A percentile compares a stretch with the other conserved stretches of the same genome.
These are phyloP conservation scores for Colius striatus DNA, from an alignment of 2,113 vertebrate species.

Conservation along the genomic window DNA sequence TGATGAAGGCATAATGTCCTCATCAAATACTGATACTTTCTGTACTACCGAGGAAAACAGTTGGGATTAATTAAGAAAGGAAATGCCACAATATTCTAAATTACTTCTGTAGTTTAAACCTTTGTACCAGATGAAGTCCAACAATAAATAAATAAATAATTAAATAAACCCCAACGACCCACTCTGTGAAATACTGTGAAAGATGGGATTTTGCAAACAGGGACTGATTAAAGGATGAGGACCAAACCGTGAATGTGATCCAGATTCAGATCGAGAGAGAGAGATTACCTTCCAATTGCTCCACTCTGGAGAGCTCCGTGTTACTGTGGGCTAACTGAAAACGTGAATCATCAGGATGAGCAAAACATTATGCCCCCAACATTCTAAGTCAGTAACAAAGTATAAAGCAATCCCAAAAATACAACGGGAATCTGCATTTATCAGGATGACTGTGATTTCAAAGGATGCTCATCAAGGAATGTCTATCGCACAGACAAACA, in stretches of 20 bases:
- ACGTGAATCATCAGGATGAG: not conserved
- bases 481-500: rapidly evolving
- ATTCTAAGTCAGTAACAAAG: not conserved
- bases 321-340: not conserved
- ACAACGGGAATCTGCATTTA: not conserved
- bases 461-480: not conserved
- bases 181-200: slow-evolving; percentile 30
- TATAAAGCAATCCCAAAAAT: not conserved
- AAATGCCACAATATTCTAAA: slow-evolving; percentile 78
- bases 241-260: not conserved
- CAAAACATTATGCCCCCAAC: not conserved
- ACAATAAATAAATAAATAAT: slow-evolving; percentile 41
- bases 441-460: not conserved
- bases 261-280: not conserved
- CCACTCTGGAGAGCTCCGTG: not conserved
- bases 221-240: slow-evolving; percentile 44
- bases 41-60: slow-evolving; percentile 68
- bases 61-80: slow-evolving; percentile 83
- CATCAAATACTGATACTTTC: slow-evolving; percentile 65
- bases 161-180: not conserved
- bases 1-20: slow-evolving; percentile 68
- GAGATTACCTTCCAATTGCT: not conserved
- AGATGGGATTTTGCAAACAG: slow-evolving; percentile 41
- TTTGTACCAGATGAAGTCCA: slow-evolving; percentile 72
- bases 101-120: slow-evolving; percentile 74